Evolutionary conservation across 2,888 invertebrate genomes (phyloP).

Genomic region (Mimas tiliae): DNA sequence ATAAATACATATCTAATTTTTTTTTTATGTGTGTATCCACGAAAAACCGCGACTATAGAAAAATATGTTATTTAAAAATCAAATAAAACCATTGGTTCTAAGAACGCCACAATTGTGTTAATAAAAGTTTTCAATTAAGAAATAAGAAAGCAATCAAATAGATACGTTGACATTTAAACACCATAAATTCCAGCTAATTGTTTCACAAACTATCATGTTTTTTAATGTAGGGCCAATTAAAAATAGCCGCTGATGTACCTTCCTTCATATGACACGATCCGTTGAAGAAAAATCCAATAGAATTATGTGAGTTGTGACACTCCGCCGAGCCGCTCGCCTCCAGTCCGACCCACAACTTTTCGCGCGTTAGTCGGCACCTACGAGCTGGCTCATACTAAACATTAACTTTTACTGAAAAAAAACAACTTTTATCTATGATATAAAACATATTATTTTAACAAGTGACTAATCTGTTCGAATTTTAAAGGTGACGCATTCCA

Average conservation of each 20-base stretch:
- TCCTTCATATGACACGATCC: constrained; percentile 70
- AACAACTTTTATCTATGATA: not conserved
- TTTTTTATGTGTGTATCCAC: no score
- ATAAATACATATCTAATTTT: no score
- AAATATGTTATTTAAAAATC: no score
- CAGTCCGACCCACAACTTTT: constrained; percentile 77
- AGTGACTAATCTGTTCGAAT: constrained; percentile 25
- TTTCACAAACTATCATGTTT: constrained; percentile 19
- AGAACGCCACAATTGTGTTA: not conserved
- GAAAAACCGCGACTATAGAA: no score
- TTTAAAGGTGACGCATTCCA: constrained; percentile 50
- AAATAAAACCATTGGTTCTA: no score
- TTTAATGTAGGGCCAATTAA: constrained; percentile 59
- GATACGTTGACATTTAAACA: not conserved
- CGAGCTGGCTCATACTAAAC: constrained; percentile 47
- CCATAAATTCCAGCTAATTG: constrained; percentile 25
- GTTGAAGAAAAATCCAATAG: constrained; percentile 67
- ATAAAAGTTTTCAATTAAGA: constrained; percentile 5
- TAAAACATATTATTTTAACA: constrained; percentile 3
- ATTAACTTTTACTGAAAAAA: not conserved
- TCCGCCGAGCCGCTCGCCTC: constrained; percentile 50
- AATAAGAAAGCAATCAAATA: constrained; percentile 1
- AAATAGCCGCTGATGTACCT: constrained; percentile 71
- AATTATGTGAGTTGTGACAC: constrained; percentile 75
- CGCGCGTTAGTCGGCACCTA: constrained; percentile 73